Evolutionary conservation across 2,888 invertebrate species (phyloP).

Genomic region (Rhagophthalmus giganteus): DNA sequence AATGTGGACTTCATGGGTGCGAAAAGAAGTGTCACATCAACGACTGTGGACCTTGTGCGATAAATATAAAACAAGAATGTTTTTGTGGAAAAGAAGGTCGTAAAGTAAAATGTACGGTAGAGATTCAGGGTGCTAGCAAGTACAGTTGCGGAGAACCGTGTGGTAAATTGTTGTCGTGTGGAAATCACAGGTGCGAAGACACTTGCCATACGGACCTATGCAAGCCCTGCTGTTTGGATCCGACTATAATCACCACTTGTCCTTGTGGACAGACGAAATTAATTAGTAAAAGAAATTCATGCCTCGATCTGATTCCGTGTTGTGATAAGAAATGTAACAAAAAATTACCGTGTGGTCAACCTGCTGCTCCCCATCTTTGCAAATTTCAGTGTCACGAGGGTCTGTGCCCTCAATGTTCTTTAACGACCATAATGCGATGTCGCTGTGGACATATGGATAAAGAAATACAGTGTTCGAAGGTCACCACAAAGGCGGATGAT

Average conservation of each 20-base stretch:
- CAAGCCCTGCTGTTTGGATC: slow-evolving; percentile 64
- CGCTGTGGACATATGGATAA: slow-evolving; percentile 85
- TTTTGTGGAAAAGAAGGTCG: slow-evolving; percentile 69
- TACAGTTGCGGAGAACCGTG: slow-evolving; percentile 69
- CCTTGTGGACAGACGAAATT: slow-evolving; percentile 73
- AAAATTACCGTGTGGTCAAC: slow-evolving; percentile 69
- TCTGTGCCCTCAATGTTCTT: slow-evolving; percentile 76
- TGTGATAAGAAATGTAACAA: slow-evolving; percentile 74
- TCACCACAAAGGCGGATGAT: slow-evolving; percentile 71
- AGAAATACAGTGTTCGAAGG: slow-evolving; percentile 74
- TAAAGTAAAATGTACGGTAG: slow-evolving; percentile 65
- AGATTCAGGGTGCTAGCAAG: slow-evolving; percentile 53
- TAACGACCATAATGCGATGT: slow-evolving; percentile 75
- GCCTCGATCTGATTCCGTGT: slow-evolving; percentile 79
- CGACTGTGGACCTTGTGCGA: slow-evolving; percentile 71
- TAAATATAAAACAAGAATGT: slow-evolving; percentile 71
- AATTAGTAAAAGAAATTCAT: slow-evolving; percentile 62
- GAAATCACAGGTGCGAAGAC: slow-evolving; percentile 70
- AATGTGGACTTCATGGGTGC: slow-evolving; percentile 80
- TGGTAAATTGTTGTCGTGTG: slow-evolving; percentile 63
- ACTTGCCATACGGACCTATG: slow-evolving; percentile 73
- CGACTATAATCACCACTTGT: slow-evolving; percentile 67
- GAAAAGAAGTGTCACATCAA: slow-evolving; percentile 75
- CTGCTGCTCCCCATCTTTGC: slow-evolving; percentile 69
- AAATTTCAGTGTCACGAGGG: slow-evolving; percentile 69